Percentiles rank a stretch among this genome's conserved stretches.
Conservation (phyloP, 2,113 vertebrate genomes). For the Ranitomeya imitator region DNA sequence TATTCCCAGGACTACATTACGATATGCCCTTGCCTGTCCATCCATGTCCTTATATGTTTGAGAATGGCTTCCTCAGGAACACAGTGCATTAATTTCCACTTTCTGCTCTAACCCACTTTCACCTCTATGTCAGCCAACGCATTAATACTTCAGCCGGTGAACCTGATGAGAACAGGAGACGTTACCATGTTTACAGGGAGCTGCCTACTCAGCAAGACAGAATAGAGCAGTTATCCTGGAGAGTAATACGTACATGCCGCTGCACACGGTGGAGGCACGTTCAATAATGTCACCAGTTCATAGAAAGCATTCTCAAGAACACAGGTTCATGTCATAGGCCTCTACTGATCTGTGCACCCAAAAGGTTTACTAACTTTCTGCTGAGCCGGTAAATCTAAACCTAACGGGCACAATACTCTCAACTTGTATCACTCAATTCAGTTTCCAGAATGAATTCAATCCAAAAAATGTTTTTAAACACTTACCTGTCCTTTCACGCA, state of each 20-base stretch:
- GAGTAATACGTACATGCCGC: not conserved
- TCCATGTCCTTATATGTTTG: constrained; percentile 25
- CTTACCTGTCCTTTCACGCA: too few species aligned
- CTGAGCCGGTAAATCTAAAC: not conserved
- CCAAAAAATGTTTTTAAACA: not conserved
- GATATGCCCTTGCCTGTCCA: constrained; percentile 18
- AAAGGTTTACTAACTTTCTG: not conserved
- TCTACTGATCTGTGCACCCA: not conserved
- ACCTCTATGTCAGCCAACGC: constrained; percentile 28
- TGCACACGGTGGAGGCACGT: not conserved
- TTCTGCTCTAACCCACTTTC: constrained; percentile 10
- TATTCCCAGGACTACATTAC: constrained; percentile 34
- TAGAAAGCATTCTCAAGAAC: not conserved
- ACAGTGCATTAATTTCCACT: constrained; percentile 40
- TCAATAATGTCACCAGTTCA: not conserved
- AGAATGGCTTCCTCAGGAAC: constrained; percentile 26
- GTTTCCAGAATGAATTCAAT: not conserved
- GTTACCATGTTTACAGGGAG: constrained; percentile 18
- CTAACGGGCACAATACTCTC: not conserved
- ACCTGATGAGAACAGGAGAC: constrained; percentile 18
- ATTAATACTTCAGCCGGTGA: constrained; percentile 20
- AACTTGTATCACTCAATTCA: not conserved
- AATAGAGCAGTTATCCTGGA: not conserved
- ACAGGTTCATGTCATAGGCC: not conserved
- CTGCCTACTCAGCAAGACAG: constrained; percentile 12